These are phyloP conservation scores for Vireo altiloquus DNA, from an alignment of 2,113 vertebrate genomes.

Conservation along the genomic window DNA sequence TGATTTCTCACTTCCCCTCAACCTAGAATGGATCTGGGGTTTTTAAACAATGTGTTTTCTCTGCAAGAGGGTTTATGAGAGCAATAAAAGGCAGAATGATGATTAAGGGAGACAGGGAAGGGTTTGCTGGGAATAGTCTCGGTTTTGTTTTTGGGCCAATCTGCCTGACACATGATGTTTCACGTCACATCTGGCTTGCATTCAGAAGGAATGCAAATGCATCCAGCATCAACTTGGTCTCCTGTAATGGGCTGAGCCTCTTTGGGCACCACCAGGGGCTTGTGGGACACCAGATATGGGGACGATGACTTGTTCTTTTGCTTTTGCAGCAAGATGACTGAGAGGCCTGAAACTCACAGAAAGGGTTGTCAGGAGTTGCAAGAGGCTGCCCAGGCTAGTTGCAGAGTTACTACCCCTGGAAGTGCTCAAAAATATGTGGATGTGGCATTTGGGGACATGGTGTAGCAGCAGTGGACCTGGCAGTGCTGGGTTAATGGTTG, in stretches of 20 bases:
- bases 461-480: background rate
- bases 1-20: background rate
- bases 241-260: background rate
- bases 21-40: background rate
- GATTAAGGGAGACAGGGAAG: background rate
- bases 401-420: background rate
- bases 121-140: background rate
- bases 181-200: background rate
- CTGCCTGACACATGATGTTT: background rate
- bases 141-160: background rate
- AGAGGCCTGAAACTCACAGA: background rate
- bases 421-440: background rate
- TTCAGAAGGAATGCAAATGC: background rate
- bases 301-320: background rate
- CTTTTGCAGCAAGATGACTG: background rate
- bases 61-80: background rate
- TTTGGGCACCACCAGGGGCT: background rate
- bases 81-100: background rate
- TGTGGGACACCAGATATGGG: background rate
- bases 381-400: background rate
- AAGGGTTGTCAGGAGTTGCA: background rate
- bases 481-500: background rate
- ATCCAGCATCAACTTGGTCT: background rate
- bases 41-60: background rate
- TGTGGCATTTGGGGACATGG: background rate